Evolutionary conservation across 2,888 invertebrate genomes (phyloP).

Genomic region (Pimpla rufipes): DNA sequence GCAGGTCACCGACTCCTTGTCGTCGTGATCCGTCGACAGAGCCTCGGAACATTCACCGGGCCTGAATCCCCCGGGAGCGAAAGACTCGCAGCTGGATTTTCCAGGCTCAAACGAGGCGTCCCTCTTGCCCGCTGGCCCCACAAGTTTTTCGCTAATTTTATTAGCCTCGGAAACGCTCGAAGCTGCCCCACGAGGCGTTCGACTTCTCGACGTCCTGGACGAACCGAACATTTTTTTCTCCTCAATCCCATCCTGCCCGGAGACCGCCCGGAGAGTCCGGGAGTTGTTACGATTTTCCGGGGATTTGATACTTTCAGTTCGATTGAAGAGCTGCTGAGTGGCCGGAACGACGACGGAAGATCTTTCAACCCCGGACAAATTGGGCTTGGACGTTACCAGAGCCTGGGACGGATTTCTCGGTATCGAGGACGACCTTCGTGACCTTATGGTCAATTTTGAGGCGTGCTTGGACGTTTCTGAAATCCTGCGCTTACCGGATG

Average conservation of each 20-base stretch:
- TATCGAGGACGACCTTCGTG: conserved; percentile 51
- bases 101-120: conserved; percentile 35
- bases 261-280: neutral
- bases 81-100: conserved; percentile 56
- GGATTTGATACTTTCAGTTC: conserved; percentile 19
- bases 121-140: conserved; percentile 19
- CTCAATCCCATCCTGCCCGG: conserved; percentile 1
- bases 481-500: conserved; percentile 42
- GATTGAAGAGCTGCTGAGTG: conserved; percentile 55
- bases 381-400: neutral
- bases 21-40: conserved; percentile 63
- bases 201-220: conserved; percentile 5
- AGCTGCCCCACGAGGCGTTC: conserved; percentile 15
- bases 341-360: conserved; percentile 6
- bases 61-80: conserved; percentile 25
- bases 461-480: conserved; percentile 51
- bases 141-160: conserved; percentile 5
- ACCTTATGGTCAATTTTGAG: conserved; percentile 56
- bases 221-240: neutral
- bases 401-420: conserved; percentile 52
- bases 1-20: conserved; percentile 66
- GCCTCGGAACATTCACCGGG: conserved; percentile 40
- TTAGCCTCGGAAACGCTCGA: conserved; percentile 16
- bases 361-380: conserved; percentile 7
- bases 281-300: neutral